phyloP scores from a whole-genome alignment of 1,140 invertebrate species.

The Portunus trituberculatus region DNA sequence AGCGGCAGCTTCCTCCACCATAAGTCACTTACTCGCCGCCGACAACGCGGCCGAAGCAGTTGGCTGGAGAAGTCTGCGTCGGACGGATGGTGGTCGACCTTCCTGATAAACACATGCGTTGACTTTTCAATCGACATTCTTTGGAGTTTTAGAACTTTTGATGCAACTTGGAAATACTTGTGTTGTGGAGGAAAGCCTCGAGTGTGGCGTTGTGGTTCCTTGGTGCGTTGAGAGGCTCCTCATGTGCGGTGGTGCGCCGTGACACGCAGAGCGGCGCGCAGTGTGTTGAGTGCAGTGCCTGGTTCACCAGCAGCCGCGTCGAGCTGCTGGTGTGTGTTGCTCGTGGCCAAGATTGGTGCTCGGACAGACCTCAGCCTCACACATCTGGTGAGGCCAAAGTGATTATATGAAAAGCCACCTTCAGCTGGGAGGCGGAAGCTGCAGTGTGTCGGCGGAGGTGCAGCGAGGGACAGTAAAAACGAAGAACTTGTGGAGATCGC shows the following conservation, averaged over 20 bases:
- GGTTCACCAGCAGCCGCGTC: not conserved
- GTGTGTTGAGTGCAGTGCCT: conserved; percentile 37
- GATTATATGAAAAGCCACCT: not conserved
- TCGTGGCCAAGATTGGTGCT: not conserved
- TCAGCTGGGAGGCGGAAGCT: not conserved
- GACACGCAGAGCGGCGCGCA: conserved; percentile 28
- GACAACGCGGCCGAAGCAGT: conserved; percentile 35
- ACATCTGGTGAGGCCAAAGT: not conserved
- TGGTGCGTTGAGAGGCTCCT: not conserved
- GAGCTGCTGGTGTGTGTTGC: not conserved
- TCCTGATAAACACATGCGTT: not conserved
- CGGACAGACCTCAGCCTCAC: not conserved
- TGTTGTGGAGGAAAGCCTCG: conserved; percentile 4
- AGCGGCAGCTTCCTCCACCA: conserved; percentile 55
- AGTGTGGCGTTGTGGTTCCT: conserved; percentile 53
- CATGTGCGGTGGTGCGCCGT: conserved; percentile 2
- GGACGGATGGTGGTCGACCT: not conserved
- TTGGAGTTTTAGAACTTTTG: not conserved
- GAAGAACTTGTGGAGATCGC: conserved; percentile 61
- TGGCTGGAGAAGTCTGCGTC: conserved; percentile 11
- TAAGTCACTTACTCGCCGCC: conserved; percentile 62
- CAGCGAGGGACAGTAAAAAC: conserved; percentile 52
- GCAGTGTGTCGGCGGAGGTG: conserved; percentile 29
- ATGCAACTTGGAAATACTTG: conserved; percentile 58
- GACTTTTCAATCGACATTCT: not conserved